Percentiles rank a stretch among this genome's conserved stretches.
Conservation (phyloP, 1,140 invertebrate genomes). For the Aphaenogaster floridana region DNA sequence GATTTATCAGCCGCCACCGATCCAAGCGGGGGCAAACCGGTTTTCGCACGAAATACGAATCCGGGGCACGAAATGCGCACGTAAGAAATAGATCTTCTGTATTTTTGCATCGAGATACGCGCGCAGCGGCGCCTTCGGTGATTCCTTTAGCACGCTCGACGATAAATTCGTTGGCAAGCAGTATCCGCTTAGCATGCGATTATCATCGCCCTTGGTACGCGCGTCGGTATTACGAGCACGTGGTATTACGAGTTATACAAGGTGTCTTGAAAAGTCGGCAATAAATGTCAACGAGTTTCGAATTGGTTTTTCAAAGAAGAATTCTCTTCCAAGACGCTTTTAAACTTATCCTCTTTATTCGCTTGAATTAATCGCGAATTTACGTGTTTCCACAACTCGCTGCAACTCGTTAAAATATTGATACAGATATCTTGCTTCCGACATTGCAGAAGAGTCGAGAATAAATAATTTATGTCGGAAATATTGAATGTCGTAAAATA, state of each 20-base stretch:
- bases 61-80: slow-evolving; percentile 37
- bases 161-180: slow-evolving; percentile 29
- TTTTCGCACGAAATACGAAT: slow-evolving; percentile 60
- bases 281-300: background rate
- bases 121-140: background rate
- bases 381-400: background rate
- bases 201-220: slow-evolving; percentile 15
- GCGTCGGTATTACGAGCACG: background rate
- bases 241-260: background rate
- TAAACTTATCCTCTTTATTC: background rate
- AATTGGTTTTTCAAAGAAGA: background rate
- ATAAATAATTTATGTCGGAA: background rate
- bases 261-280: background rate
- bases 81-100: slow-evolving; percentile 54
- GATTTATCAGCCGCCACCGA: slow-evolving; percentile 65
- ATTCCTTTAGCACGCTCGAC: background rate
- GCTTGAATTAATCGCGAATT: background rate
- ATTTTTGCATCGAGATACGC: slow-evolving; percentile 43
- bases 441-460: background rate
- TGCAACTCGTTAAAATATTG: background rate
- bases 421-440: background rate
- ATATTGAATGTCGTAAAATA: background rate
- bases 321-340: background rate
- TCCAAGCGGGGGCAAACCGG: slow-evolving; percentile 62
- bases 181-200: slow-evolving; percentile 32